Base-by-base conservation (phyloP, 2,797 vertebrate genomes). In the Rhinophrynus dorsalis region DNA sequence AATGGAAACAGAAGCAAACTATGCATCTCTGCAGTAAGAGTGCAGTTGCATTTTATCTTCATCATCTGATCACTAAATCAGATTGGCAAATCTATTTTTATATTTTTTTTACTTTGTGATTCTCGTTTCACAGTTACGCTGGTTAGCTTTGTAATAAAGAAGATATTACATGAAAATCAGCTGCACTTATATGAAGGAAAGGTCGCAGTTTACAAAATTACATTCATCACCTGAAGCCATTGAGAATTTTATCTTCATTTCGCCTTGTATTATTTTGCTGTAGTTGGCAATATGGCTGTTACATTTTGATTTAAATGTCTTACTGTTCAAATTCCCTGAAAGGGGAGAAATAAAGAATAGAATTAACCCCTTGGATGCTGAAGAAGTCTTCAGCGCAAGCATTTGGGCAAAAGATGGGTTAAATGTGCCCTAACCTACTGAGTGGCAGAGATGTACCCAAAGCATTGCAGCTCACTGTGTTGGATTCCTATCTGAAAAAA, bases 161-260 rank as follows among this genome's bases (percentile, higher is more conserved):
- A 20, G 40, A 57, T 40, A 59, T 51, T 68, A 59, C 55, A 59
- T 58, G 24, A 27, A 59, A 59, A 59, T 59, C 55, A 40, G 44
- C 55, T 23, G 29, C 18, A 50, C 55, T 50, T 40, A 59, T 59
- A 45, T 51, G 45, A 68, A 20, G 44, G 55, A 40, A 32, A 68
- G 55, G 55, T 40, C 33, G 13, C 33, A 20, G 33, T 51, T 59
- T 59, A 68, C 44, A 68, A 58, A 59, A 68, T 68, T 50, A 58
- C 32, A 51, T 68, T 58, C 38, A 51, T 51, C 33, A 68, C 66
- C 66, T 29, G 32, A 26, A 59, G 66, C 55, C 47, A 59, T 23
- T 35, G 66, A 37, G 47, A 44, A 59, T 51, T 7, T 57, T 67
- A 67, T 67, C 51, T 67, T 26, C 17, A 9, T 21, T 42, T 7